Evolutionary conservation across 2,888 invertebrate genomes (phyloP), one percentile per base, ranked within the genome.

Genomic region (Rhodophaea formosa): DNA sequence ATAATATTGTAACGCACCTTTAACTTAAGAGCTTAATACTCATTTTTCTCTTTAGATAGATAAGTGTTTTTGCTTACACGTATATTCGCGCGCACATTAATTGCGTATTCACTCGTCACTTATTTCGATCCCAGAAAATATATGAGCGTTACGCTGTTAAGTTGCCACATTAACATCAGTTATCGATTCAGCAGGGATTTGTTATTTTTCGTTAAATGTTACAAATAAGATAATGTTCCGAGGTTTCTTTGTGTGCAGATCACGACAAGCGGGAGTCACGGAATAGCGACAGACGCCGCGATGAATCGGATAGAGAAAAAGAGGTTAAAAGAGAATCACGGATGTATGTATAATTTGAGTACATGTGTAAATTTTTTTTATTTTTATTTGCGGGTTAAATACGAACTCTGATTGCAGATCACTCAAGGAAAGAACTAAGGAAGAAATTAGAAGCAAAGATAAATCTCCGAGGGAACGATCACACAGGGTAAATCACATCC

Each of bases 341-440:
- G 79, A 78, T 81, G 89, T 89, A 77, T 59, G 86, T 81, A 42
- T 60, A 15, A n/a, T n/a, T n/a, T n/a, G n/a, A n/a, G n/a, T n/a
- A n/a, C n/a, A n/a, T n/a, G n/a, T n/a, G n/a, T n/a, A n/a, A 15
- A 47, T 8, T 1, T 17, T 44, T 47, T 15, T 57, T 14, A 51
- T 46, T 8, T 57, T 51, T 10, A 53, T 8, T 10, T 10, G 3
- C 3, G 3, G 3, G 12, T 12, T 35, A 1, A 35, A 35, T 3
- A 35, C 8, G 15, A 23, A 10, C 8, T 14, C 56, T 43, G 32
- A 43, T 49, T 49, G 32, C 65, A 88, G 89, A 47, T 68, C 79
- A 43, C 92, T 93, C 51, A 93, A 93, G 73, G 95, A 94, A 57
- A 92, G 93, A 67, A 93, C 86, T 67, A 93, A 94, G 72, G 95